phyloP scores from a whole-genome alignment of 2,888 invertebrate genomes.

The Tenthredo scrophulariae region DNA sequence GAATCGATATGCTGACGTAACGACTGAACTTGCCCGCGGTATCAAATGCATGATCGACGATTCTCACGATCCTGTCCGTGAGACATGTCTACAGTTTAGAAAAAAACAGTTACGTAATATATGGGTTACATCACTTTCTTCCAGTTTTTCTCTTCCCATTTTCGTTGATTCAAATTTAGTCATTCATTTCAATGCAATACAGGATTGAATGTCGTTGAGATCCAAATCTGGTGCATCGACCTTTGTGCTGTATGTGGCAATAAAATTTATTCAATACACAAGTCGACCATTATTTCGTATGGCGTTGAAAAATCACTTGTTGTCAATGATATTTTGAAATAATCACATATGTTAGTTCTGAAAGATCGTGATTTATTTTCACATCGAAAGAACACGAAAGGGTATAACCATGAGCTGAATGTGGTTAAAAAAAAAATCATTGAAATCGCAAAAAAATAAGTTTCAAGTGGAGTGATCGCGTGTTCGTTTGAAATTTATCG shows the following conservation, averaged over 20 bases:
- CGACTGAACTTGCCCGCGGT: constrained; percentile 30
- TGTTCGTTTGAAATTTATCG: not conserved
- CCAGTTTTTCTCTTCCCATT: not conserved
- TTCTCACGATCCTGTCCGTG: constrained; percentile 30
- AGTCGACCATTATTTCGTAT: not conserved
- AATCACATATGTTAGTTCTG: not conserved
- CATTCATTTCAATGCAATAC: not conserved
- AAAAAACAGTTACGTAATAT: not conserved
- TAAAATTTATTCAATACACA: not conserved
- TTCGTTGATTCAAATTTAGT: not conserved
- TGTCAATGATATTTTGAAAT: not conserved
- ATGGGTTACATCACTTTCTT: not conserved
- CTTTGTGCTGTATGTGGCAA: not conserved
- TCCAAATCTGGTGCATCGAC: not conserved
- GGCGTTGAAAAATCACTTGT: not conserved
- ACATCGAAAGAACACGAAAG: not conserved
- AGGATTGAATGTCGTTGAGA: not conserved
- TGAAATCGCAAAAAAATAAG: not conserved
- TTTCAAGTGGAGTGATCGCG: not conserved
- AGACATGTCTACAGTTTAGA: constrained; percentile 43
- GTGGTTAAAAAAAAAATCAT: not conserved
- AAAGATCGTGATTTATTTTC: not conserved
- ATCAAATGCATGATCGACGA: constrained; percentile 41
- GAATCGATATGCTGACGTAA: constrained; percentile 35
- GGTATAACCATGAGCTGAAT: not conserved